Base-by-base conservation (phyloP, 1,140 invertebrate species). In the Palaemon carinicauda region DNA sequence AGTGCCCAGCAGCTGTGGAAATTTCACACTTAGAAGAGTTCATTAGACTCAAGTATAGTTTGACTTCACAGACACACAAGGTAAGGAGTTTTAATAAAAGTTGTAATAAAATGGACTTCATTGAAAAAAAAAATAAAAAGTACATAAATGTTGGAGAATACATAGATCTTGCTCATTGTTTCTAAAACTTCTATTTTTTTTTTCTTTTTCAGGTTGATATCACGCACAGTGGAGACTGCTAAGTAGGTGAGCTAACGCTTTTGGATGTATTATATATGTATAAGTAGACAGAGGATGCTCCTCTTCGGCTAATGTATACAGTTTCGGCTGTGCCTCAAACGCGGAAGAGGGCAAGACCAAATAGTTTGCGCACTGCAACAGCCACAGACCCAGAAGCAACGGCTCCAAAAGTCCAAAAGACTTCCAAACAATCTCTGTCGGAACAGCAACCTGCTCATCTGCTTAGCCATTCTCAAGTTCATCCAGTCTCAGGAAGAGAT, bases 191-290 rank as follows among this genome's bases (percentile, higher is more conserved):
- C n/a, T n/a, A 33, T 21, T 29, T 17, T 4, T 21, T 14, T 31
- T 51, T 74, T 60, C 56, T 65, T 17, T 92, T 91, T 21, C 91
- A 94, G 92, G 94, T 92, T 89, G 96, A 97, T 90, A 94, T 97
- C 85, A 93, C 96, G 24, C 96, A 97, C 90, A 95, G 95, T 91
- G 94, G 96, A 88, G 96, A 97, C 81, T 94, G 95, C 2, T 92
- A 98, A 79, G 95, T 95, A 7, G 96, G 97, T 90, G 95, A 96
- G 83, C 97, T 97, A 91, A 98, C 97, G 0, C 93, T 99, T 24
- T 97, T 99, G 94, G 97, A 99, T 90, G 95, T 98, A 21, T 97
- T 97, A 0, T 98, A 98, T 90, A 98, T 98, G 88, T 98, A 97
- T 91, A 96, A 96, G 31, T 98, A 97, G 97, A 97, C 97, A 92